phyloP scores from a whole-genome alignment of 2,888 invertebrate species.

The Caenorhabditis sp. region DNA sequence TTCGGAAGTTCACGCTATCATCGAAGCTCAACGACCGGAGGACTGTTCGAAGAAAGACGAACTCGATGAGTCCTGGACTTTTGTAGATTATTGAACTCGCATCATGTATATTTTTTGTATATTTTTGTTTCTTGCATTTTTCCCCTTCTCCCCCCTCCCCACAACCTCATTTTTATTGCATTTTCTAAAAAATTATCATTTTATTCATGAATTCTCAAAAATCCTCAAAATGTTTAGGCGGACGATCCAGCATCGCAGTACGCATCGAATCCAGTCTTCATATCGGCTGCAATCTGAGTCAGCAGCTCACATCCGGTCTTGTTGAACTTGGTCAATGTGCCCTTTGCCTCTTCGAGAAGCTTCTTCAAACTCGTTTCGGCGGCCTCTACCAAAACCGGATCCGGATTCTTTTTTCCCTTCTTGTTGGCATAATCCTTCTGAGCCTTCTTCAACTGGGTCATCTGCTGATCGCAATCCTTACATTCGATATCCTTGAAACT shows the following conservation, averaged over 20 bases:
- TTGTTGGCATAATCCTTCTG: conserved; percentile 37
- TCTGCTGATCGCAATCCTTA: conserved; percentile 41
- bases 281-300: conserved; percentile 40
- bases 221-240: neutral
- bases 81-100: conserved; percentile 48
- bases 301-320: conserved; percentile 40
- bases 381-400: conserved; percentile 42
- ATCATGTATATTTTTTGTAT: conserved; percentile 44
- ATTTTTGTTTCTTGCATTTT: neutral
- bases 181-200: conserved; percentile 8
- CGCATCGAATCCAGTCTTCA: conserved; percentile 49
- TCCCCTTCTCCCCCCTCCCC: conserved; percentile 14
- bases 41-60: conserved; percentile 40
- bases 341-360: conserved; percentile 38
- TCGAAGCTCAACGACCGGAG: conserved; percentile 45
- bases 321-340: conserved; percentile 38
- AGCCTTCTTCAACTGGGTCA: conserved; percentile 48
- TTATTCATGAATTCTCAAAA: neutral
- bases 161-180: conserved; percentile 9
- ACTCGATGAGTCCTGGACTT: conserved; percentile 59
- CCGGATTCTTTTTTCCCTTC: conserved; percentile 38
- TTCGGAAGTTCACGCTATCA: conserved; percentile 43
- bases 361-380: conserved; percentile 47
- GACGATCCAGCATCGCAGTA: conserved; percentile 43
- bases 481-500: conserved; percentile 57